Evolutionary conservation across 2,888 invertebrate genomes (phyloP), one percentile per base, ranked within the genome.

Genomic region (Cosmia pyralina): DNA sequence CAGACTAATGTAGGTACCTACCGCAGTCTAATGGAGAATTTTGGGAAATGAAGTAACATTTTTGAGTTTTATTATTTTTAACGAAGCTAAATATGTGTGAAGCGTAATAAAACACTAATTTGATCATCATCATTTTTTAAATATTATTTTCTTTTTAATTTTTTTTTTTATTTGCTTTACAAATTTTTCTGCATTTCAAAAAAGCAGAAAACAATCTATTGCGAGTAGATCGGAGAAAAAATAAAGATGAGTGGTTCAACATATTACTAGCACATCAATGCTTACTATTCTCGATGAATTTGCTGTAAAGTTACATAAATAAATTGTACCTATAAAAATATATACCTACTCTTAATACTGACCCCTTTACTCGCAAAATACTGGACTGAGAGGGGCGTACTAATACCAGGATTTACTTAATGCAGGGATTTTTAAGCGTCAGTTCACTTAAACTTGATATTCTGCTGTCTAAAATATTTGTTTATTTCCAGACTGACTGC

Each of bases 331-430:
- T 8, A n/a, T n/a, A 52, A 52, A 52, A n/a, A 52, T 2, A 19
- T 4, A 41, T 28, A 28, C 28, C 28, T 41, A 48, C 64, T 68
- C 52, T 60, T 28, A 34, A 67, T 59, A 68, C 66, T 22, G 2
- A 66, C 67, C 67, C 59, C 72, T 83, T 80, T 69, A 41, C 70
- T 69, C 41, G 55, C 8, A 69, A 55, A 72, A 73, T 73, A 69
- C 58, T 74, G 67, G 60, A 83, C 80, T 34, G 38, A 70, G 65
- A 80, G 62, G 58, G 38, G 52, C 63, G 59, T 17, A 75, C 71
- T 83, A 75, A 75, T 80, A 71, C 81, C 60, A 46, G 81, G 84
- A 75, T 81, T 84, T 55, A 74, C 65, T 83, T 83, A 66, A 80
- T 55, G 59, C 74, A 44, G 73, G 79, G 79, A 78, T 73, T 81